Conservation (phyloP, 1,140 invertebrate genomes). For the Adoxophyes honmai region DNA sequence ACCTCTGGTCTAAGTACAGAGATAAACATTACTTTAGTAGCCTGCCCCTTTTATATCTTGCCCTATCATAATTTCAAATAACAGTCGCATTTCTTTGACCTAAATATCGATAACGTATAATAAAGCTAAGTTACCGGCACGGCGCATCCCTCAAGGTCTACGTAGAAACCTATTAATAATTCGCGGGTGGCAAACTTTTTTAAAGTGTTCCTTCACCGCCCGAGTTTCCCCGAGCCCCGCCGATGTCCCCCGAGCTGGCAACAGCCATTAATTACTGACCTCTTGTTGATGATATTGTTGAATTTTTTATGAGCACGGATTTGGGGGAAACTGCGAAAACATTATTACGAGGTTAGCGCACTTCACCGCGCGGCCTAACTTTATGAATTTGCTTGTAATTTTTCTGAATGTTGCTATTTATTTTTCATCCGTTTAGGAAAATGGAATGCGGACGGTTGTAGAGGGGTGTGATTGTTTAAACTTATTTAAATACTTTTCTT, state of each 20-base stretch:
- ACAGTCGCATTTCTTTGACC: too few species aligned
- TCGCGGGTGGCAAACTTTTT: conserved; percentile 63
- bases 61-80: too few species aligned
- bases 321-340: conserved; percentile 19
- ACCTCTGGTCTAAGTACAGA: too few species aligned
- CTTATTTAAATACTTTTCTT: too few species aligned
- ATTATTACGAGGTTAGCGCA: conserved; percentile 4
- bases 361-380: neutral
- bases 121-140: neutral
- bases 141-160: conserved; percentile 35
- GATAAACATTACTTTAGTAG: too few species aligned
- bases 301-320: conserved; percentile 40
- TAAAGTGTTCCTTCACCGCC: conserved; percentile 54
- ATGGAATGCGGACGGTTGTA: too few species aligned
- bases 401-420: neutral
- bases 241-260: conserved; percentile 25
- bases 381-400: neutral
- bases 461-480: too few species aligned
- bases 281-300: conserved; percentile 35
- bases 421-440: neutral
- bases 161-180: conserved; percentile 70
- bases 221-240: neutral
- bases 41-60: too few species aligned
- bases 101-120: conserved; percentile 17
- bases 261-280: conserved; percentile 55